phyloP scores from a whole-genome alignment of 2,113 vertebrate species.

The Scatophagus argus region DNA sequence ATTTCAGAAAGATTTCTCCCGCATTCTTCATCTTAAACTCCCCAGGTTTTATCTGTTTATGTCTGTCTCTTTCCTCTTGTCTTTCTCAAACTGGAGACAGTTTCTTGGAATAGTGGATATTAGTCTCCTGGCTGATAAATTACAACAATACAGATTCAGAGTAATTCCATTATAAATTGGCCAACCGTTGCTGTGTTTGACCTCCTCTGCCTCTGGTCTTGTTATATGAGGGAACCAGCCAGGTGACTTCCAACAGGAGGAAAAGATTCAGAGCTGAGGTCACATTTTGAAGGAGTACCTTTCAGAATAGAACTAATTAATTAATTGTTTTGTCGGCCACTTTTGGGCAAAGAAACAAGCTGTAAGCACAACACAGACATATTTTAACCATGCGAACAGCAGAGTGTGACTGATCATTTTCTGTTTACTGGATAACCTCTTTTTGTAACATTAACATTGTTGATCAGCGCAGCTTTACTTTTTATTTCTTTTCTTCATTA shows the following conservation, averaged over 20 bases:
- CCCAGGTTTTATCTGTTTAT: background rate
- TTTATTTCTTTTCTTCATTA: too few species aligned
- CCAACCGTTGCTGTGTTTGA: background rate
- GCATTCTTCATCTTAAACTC: background rate
- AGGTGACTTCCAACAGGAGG: conserved; percentile 1
- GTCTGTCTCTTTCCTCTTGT: background rate
- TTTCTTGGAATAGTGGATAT: background rate
- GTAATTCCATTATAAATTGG: conserved; percentile 32
- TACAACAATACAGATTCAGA: conserved; percentile 14
- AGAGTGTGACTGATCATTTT: background rate
- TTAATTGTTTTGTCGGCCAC: background rate
- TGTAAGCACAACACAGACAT: too few species aligned
- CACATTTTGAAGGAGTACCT: background rate
- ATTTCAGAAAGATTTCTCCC: conserved; percentile 3
- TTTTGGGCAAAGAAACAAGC: background rate
- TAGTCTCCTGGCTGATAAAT: conserved; percentile 9
- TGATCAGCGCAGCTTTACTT: background rate
- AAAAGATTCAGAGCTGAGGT: background rate
- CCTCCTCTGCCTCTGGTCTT: background rate
- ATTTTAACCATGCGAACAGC: background rate
- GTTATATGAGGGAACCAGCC: conserved; percentile 26
- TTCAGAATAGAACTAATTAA: background rate
- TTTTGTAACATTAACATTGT: too few species aligned
- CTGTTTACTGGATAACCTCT: too few species aligned
- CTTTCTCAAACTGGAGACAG: background rate